Base-by-base conservation (phyloP, 2,113 vertebrate genomes). In the Platichthys stellatus region DNA sequence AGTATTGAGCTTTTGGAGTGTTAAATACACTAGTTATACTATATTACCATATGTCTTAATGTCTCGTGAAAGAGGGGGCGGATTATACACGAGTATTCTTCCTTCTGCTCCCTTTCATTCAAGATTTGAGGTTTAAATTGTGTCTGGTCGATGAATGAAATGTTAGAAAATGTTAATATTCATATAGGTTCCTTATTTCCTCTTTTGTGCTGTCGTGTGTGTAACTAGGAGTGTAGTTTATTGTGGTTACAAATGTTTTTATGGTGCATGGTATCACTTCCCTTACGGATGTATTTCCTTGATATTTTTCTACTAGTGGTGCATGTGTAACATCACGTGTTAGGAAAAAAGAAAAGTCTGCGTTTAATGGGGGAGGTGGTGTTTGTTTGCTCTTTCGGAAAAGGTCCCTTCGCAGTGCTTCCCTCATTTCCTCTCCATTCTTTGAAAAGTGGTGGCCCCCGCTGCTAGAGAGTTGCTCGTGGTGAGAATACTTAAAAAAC, bases 371-470 rank as follows among this genome's bases (percentile, higher is more conserved):
- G 51, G 53, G 18, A n/a, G 53, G 45, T 72, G 72, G 61, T 14
- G 23, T 2, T 73, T 76, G 82, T 87, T 81, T 81, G 63, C 59
- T 43, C 21, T 49, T 63, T 54, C 28, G 69, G 73, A 83, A 63
- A 31, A 72, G 56, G 70, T 74, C 67, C 23, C 43, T 64, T 65
- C 61, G 63, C 63, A 51, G 54, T 62, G 18, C 74, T 85, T 74
- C 43, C 68, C 73, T 72, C 38, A 24, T 69, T 69, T 69, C 65
- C 65, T 67, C 43, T 38, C 38, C 31, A 69, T 81, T 82, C 65
- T 76, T 63, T 70, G 57, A 81, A 61, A 28, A 65, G 58, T 15
- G n/a, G n/a, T 59, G 60, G 35, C 59, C 53, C 61, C 63, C 51
- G 51, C 77, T 69, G 49, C 61, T 76, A 43, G 24, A 75, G 65